phyloP scores from a whole-genome alignment of 92 coral and sea anemone genomes.

The Phenganax subtilis region DNA sequence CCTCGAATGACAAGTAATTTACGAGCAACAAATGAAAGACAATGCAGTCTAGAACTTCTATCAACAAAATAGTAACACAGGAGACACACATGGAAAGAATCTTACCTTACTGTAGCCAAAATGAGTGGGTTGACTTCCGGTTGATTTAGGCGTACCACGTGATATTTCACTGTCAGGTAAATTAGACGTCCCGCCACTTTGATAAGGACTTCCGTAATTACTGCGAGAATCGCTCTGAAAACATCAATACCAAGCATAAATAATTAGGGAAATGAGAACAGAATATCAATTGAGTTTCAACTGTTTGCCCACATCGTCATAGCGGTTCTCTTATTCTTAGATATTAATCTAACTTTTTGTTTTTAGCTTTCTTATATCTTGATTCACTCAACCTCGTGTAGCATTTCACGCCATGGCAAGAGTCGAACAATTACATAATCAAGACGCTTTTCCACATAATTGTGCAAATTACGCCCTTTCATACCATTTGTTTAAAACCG shows the following conservation, averaged over 20 bases:
- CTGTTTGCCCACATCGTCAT: no score
- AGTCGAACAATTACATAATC: no score
- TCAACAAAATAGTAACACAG: not conserved
- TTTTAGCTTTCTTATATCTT: no score
- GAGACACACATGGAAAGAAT: not conserved
- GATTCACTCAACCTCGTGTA: no score
- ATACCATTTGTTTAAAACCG: no score
- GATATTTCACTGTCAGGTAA: not conserved
- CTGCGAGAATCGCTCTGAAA: constrained; percentile 14
- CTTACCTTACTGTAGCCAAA: constrained; percentile 21
- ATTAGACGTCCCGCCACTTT: constrained; percentile 11
- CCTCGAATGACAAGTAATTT: no score
- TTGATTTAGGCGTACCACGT: constrained; percentile 8
- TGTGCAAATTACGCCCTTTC: no score
- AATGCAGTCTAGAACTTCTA: not conserved
- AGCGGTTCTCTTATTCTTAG: no score
- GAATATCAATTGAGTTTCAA: no score
- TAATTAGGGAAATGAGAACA: not conserved
- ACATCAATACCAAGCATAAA: not conserved
- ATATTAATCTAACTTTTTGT: no score
- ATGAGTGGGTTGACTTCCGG: not conserved
- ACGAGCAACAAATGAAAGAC: not conserved
- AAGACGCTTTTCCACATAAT: no score
- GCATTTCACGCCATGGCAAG: no score
- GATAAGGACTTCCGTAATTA: constrained; percentile 16